Evolutionary conservation across 2,888 invertebrate genomes (phyloP), one percentile per base, ranked within the genome.

Genomic region (Cryptophagus acutangulus): DNA sequence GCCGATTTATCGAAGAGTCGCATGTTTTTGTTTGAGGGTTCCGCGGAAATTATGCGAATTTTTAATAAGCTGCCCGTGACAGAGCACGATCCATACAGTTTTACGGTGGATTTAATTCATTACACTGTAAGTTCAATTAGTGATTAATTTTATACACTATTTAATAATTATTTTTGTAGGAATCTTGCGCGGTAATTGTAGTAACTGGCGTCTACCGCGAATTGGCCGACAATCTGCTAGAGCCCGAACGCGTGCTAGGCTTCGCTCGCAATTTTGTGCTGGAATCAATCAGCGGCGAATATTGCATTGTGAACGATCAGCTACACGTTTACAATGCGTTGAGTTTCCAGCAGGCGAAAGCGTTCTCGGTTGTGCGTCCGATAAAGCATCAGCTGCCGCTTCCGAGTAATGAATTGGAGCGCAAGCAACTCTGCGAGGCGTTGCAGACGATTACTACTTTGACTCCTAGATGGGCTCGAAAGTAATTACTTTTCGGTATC

Each of bases 171-270:
- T 25, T 33, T 38, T 44, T 8, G 33, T 52, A 69, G 76, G 69
- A 70, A 0, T 49, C 52, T 1, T 56, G 67, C 24, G 72, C 73
- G 31, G 67, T 78, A n/a, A 66, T 87, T 42, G 73, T 76, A 2
- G 71, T 87, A 6, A 71, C 71, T 38, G 87, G 87, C 9, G 69
- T 85, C 0, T 74, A 82, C 45, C 77, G 77, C 54, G 77, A 87
- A 57, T 73, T 77, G 35, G 64, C 73, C 0, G 67, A 71, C 2
- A 62, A 67, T 0, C 46, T 76, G 3, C 35, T 56, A 18, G 52
- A 46, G 28, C 31, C 43, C 5, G 77, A 77, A 36, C 70, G 71
- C 25, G 31, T 75, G 1, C 58, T 78, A 1, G 67, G 74, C 0
- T 84, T 84, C 61, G 70, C 71, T 0, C 69, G 81, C 26, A 78